Evolutionary conservation across 2,797 vertebrate species (phyloP).

Genomic region (Dallia pectoralis): DNA sequence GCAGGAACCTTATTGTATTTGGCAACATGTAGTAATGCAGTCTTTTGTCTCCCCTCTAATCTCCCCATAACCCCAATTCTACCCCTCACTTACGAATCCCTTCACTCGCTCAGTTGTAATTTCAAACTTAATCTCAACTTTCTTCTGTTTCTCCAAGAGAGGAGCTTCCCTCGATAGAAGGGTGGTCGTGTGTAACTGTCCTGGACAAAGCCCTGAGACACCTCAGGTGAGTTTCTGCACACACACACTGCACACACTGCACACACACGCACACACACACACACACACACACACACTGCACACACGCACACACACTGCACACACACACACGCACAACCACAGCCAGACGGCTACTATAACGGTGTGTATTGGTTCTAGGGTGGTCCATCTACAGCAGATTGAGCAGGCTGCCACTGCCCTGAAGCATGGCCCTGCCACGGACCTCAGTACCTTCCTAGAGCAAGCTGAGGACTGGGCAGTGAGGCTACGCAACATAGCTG

Average conservation of each 20-base stretch:
- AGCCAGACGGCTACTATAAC: too few relatives aligned
- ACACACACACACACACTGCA: too few relatives aligned
- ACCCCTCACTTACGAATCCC: neutral
- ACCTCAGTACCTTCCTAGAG: constrained; percentile 74
- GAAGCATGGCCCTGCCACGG: constrained; percentile 70
- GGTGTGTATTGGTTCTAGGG: too few relatives aligned
- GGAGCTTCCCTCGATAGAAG: constrained; percentile 71
- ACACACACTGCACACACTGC: too few relatives aligned
- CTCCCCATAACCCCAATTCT: neutral
- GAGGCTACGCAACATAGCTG: constrained; percentile 75
- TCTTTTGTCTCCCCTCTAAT: neutral
- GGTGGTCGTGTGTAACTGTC: constrained; percentile 76
- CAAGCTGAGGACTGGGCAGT: constrained; percentile 89
- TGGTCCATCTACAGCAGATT: constrained; percentile 80
- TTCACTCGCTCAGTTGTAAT: neutral
- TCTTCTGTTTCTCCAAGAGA: constrained; percentile 62
- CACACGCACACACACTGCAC: too few relatives aligned
- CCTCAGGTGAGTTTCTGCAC: constrained; percentile 63
- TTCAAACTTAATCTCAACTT: neutral
- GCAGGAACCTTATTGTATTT: neutral
- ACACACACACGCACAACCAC: too few relatives aligned
- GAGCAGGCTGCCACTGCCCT: constrained; percentile 72
- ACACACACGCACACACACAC: too few relatives aligned
- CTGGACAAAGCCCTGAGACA: constrained; percentile 83
- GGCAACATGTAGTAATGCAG: neutral